Evolutionary conservation across 2,888 invertebrate species (phyloP), one percentile per base, ranked within the genome.

Genomic region (Coelopa pilipes): DNA sequence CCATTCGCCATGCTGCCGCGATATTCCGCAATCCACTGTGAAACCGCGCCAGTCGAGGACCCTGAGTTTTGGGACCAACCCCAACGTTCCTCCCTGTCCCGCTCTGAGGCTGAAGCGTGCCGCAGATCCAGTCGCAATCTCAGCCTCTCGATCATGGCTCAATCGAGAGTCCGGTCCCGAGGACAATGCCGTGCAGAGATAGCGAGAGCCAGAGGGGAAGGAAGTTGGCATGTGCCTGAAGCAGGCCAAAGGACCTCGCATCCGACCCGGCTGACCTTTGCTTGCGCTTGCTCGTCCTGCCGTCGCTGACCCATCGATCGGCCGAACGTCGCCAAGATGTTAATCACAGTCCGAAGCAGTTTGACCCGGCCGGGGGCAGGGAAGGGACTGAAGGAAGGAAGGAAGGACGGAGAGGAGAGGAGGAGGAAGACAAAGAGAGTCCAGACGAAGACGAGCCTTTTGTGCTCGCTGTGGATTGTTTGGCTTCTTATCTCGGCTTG

Each of bases 211-310:
- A 34, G 34, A 34, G 34, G 7, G 34, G 34, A 34, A 34, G 34
- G 34, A 34, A 34, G 76, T 79, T 80, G 80, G 79, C 80, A 77
- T 80, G 80, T 76, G 80, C 76, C 79, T 81, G 86, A 88, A 75
- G 75, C 71, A 68, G 69, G 68, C 72, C 59, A 34, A 71, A 75
- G 50, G 34, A 24, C 60, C 21, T 21, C 60, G 19, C 1, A 17
- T 49, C 34, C 50, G 13, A 66, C 19, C 19, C 46, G 45, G 15
- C 47, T 65, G 65, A 65, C 65, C 65, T 47, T 46, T 50, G 19
- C 49, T 47, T 69, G n/a, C 21, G 13, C 66, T 72, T 75, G 49
- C 21, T 69, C 71, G 75, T 69, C 75, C 72, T 69, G 63, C 63
- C 45, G 47, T 75, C 45, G 63, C 53, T 68, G 59, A 34, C 50